Evolutionary conservation across 2,888 invertebrate species (phyloP).

Genomic region (Bugula neritina): DNA sequence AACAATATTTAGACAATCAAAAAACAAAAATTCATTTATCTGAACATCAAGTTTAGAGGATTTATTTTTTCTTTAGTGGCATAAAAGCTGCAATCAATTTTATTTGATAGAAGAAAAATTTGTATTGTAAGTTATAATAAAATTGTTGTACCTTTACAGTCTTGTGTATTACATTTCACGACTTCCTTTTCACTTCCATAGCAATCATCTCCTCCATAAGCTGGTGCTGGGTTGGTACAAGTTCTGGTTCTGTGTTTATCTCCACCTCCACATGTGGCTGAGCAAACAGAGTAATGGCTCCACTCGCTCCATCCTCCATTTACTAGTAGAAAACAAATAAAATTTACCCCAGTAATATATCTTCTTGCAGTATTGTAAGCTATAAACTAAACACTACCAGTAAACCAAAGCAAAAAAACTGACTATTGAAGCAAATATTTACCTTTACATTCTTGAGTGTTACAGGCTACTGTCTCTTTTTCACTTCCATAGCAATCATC

Average conservation of each 20-base stretch:
- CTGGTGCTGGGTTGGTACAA: slow-evolving; percentile 42
- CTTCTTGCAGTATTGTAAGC: too few relatives aligned
- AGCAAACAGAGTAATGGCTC: slow-evolving; percentile 40
- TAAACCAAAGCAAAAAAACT: too few relatives aligned
- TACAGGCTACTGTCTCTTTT: background rate
- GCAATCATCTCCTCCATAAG: slow-evolving; percentile 43
- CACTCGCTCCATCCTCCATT: slow-evolving; percentile 46
- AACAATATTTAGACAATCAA: background rate
- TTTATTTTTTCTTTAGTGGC: too few relatives aligned
- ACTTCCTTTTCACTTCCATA: slow-evolving; percentile 31
- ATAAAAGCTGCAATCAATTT: too few relatives aligned
- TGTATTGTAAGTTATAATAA: too few relatives aligned
- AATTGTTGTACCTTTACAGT: slow-evolving; percentile 7
- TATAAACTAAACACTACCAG: too few relatives aligned
- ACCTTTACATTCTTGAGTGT: background rate
- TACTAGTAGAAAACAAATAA: slow-evolving; percentile 33
- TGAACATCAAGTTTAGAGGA: background rate
- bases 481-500: slow-evolving; percentile 35
- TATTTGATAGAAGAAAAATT: too few relatives aligned
- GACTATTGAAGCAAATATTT: too few relatives aligned
- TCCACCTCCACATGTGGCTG: slow-evolving; percentile 42
- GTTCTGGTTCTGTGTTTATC: slow-evolving; percentile 35
- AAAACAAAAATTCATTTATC: background rate
- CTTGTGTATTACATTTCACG: background rate
- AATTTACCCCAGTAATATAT: too few relatives aligned